Evolutionary conservation across 2,113 vertebrate genomes (phyloP).

Genomic region (Macrotis lagotis): DNA sequence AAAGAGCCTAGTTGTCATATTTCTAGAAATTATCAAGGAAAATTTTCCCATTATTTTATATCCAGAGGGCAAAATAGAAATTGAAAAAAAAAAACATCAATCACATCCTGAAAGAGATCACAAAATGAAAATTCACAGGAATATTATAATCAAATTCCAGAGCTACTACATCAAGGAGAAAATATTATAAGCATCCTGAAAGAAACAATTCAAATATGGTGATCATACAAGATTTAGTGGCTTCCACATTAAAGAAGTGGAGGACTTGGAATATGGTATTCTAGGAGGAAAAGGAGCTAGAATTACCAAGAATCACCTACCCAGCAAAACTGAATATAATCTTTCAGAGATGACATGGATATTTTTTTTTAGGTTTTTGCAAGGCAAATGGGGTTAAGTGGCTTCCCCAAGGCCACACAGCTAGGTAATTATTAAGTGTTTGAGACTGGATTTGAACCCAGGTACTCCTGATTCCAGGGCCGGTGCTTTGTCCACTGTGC

Average conservation of each 20-base stretch:
- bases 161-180: not conserved
- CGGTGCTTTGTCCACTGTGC: no score
- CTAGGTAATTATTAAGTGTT: no score
- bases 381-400: no score
- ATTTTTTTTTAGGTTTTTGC: no score
- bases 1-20: not conserved
- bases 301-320: no score
- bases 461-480: no score
- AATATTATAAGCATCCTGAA: not conserved
- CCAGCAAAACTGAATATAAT: no score
- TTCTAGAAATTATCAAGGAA: not conserved
- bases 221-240: not conserved
- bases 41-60: not conserved
- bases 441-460: no score
- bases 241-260: not conserved
- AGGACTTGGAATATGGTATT: not conserved
- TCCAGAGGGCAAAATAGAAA: not conserved
- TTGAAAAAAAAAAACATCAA: not conserved
- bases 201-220: not conserved
- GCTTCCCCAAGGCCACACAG: no score
- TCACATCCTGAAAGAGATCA: not conserved
- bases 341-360: no score
- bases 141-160: not conserved
- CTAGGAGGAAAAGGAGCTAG: not conserved
- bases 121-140: not conserved